Evolutionary conservation across 2,797 vertebrate genomes (phyloP), one percentile per base, ranked within the genome.

Genomic region (Esox lucius): DNA sequence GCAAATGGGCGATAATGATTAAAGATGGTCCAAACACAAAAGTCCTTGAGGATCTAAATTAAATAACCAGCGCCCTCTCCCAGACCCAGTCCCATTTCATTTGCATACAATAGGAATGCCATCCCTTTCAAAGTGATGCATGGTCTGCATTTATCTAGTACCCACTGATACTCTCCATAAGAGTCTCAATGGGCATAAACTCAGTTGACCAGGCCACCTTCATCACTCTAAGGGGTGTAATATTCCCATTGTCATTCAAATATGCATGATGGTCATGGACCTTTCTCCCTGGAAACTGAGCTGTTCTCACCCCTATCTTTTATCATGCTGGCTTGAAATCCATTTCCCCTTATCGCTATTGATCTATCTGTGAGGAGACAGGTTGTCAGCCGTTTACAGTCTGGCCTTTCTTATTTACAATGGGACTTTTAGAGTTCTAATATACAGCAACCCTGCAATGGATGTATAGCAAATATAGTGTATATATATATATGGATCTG

Each of bases 321-420:
- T 31, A 80, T 83, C 75, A 84, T 87, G 85, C 80, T 75, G 70
- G 80, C 80, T 81, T 2, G 17, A 84, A 88, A 87, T 83, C 61
- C 85, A 86, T 85, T 89, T 70, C 74, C 75, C 70, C 74, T 89
- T 84, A 87, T 89, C 83, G 78, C 81, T 84, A 89, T 86, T 87
- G 90, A 91, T 90, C 87, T 84, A 91, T 90, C 87, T 84, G 82
- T 70, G 59, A 74, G 78, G 81, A 85, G 86, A 86, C 85, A 84
- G 85, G 82, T 84, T 87, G 84, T 87, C 72, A 70, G 77, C 73
- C 71, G 35, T 15, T 81, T 85, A 85, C 86, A 87, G 82, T 66
- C 71, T 61, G 72, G 86, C 77, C 84, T 79, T 75, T 84, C 83
- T 90, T 87, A 91, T 91, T 91, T 90, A 87, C 74, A 75, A 77